Conservation (phyloP, 2,888 invertebrate species). For the Nemapogon koenigi region DNA sequence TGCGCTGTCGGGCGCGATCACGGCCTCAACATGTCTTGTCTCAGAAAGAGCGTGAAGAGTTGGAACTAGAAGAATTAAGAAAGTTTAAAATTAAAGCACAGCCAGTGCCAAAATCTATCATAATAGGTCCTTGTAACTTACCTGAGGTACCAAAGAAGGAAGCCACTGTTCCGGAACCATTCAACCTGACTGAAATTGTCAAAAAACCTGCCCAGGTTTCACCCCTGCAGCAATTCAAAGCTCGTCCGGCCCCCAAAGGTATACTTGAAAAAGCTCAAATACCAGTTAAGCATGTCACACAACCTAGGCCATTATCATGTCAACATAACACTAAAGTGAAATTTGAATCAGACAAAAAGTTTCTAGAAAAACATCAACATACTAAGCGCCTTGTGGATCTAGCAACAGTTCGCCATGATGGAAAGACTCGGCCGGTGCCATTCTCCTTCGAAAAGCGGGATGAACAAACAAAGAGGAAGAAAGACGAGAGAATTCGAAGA, state of each 20-base stretch:
- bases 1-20: slow-evolving; percentile 59
- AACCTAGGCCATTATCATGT: slow-evolving; percentile 36
- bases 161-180: slow-evolving; percentile 67
- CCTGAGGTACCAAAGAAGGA: slow-evolving; percentile 60
- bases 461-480: slow-evolving; percentile 58
- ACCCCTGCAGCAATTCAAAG: slow-evolving; percentile 55
- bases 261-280: slow-evolving; percentile 49
- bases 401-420: slow-evolving; percentile 25
- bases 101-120: slow-evolving; percentile 67
- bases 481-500: slow-evolving; percentile 67
- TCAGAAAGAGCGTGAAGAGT: slow-evolving; percentile 66
- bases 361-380: not conserved
- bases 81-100: slow-evolving; percentile 73
- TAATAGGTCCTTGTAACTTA: slow-evolving; percentile 54
- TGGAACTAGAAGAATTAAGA: slow-evolving; percentile 69
- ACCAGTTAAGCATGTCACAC: slow-evolving; percentile 32
- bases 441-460: slow-evolving; percentile 76
- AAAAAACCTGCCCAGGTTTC: slow-evolving; percentile 35
- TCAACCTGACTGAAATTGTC: slow-evolving; percentile 65
- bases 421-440: slow-evolving; percentile 50
- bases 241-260: slow-evolving; percentile 67
- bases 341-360: too few species aligned
- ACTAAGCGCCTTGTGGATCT: not conserved
- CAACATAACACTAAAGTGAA: slow-evolving; percentile 18
- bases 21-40: slow-evolving; percentile 59